Evolutionary conservation across 2,113 vertebrate species (phyloP).

Genomic region (Acrocephalus arundinaceus): DNA sequence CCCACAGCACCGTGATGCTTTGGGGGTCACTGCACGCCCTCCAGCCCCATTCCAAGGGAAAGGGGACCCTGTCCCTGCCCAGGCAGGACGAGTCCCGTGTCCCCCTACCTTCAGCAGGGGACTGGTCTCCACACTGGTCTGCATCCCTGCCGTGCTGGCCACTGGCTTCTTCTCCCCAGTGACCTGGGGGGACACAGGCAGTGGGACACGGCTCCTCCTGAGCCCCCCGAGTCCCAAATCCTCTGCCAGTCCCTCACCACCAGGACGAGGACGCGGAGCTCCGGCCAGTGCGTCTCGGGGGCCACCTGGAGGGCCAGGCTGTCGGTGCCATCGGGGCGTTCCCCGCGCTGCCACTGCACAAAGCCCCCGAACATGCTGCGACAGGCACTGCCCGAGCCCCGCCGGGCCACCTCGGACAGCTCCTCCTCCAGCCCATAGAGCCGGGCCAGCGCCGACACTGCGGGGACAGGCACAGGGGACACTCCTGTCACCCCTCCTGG

Average conservation of each 20-base stretch:
- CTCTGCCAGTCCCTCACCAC: constrained; percentile 83
- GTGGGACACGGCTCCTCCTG: neutral
- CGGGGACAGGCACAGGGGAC: neutral
- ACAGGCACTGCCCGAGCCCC: constrained; percentile 93
- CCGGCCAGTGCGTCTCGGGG: constrained; percentile 88
- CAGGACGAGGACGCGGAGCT: constrained; percentile 86
- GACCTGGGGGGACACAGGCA: constrained; percentile 69
- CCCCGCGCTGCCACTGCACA: constrained; percentile 90
- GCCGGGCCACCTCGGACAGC: constrained; percentile 88
- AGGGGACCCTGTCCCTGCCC: neutral
- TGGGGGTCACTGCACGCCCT: neutral
- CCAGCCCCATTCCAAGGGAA: neutral
- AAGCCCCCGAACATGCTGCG: constrained; percentile 92
- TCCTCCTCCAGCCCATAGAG: constrained; percentile 85
- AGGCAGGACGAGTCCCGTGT: accelerated
- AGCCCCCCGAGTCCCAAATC: accelerated
- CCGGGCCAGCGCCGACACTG: neutral
- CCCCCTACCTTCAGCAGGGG: constrained; percentile 82
- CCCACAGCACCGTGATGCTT: accelerated
- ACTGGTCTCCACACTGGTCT: constrained; percentile 91
- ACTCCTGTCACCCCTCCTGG: neutral
- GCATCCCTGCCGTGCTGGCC: constrained; percentile 91
- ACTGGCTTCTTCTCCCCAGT: constrained; percentile 83
- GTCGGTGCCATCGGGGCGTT: constrained; percentile 84
- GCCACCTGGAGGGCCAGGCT: constrained; percentile 88